Percentiles rank a stretch among this genome's conserved stretches.
These are phyloP conservation scores for Drosophila nr. medialis DNA, from an alignment of 2,888 invertebrate species.

Conservation along the genomic window DNA sequence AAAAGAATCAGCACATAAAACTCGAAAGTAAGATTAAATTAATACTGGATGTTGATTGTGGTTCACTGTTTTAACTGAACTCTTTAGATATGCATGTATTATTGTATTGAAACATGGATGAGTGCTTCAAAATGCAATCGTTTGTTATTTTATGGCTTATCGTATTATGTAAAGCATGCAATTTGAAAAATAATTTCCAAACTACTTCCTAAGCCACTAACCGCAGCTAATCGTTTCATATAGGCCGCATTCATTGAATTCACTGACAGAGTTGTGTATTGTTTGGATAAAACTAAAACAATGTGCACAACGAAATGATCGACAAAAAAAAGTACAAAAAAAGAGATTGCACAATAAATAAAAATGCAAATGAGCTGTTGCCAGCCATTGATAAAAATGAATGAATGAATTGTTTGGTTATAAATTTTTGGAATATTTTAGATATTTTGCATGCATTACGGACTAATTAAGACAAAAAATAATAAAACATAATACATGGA, in stretches of 20 bases:
- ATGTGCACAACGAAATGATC: constrained; percentile 14
- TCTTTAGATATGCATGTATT: not conserved
- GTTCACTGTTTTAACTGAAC: not conserved
- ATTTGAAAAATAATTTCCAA: constrained; percentile 7
- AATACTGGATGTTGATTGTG: not conserved
- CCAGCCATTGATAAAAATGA: constrained; percentile 37
- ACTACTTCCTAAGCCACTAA: constrained; percentile 15
- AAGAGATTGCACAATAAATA: constrained; percentile 3
- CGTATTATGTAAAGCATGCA: not conserved
- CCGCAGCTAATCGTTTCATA: constrained; percentile 30
- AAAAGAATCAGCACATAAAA: not conserved
- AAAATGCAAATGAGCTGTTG: constrained; percentile 37
- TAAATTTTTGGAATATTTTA: constrained; percentile 29
- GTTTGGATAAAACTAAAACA: constrained; percentile 8
- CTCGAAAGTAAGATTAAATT: not conserved
- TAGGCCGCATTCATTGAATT: constrained; percentile 20
- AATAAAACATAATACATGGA: constrained; percentile 5
- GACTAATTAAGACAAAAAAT: constrained; percentile 68
- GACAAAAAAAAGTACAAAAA: constrained; percentile 20
- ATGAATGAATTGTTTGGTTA: constrained; percentile 15
- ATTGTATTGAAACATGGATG: not conserved
- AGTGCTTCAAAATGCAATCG: not conserved
- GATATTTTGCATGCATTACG: constrained; percentile 21
- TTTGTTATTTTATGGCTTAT: not conserved
- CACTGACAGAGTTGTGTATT: constrained; percentile 20